Percentiles rank a stretch among this genome's conserved stretches.
Conservation (phyloP, 2,113 vertebrate genomes). For the Propithecus coquereli region DNA sequence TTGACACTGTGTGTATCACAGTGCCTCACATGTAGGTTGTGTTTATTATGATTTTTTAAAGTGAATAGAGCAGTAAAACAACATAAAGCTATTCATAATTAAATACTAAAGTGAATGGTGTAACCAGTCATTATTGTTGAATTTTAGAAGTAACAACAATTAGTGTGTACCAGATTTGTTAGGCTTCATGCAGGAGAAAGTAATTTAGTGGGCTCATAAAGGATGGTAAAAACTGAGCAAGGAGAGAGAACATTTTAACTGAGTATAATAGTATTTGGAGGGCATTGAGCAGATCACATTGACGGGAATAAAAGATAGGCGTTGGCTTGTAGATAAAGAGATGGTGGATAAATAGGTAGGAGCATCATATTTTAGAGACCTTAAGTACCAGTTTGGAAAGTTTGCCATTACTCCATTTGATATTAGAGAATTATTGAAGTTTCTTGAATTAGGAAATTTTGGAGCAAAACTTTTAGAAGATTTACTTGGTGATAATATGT, state of each 20-base stretch:
- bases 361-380: neutral
- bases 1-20: neutral
- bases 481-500: neutral
- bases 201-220: neutral
- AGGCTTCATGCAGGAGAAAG: neutral
- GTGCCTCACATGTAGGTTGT: neutral
- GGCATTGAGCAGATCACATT: neutral
- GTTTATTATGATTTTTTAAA: conserved; percentile 7
- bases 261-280: neutral
- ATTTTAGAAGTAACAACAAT: conserved; percentile 1
- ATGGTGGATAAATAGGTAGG: neutral
- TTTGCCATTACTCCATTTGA: neutral
- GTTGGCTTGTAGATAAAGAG: neutral
- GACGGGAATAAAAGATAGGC: neutral
- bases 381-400: conserved; percentile 15
- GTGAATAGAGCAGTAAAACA: neutral
- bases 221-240: neutral
- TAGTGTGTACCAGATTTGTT: neutral
- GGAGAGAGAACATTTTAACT: neutral
- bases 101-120: neutral
- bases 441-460: conserved; percentile 19
- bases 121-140: neutral
- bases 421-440: neutral
- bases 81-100: neutral
- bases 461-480: neutral